These are phyloP conservation scores for Notothenia rossii DNA, from an alignment of 2,113 vertebrate species.

Conservation along the genomic window DNA sequence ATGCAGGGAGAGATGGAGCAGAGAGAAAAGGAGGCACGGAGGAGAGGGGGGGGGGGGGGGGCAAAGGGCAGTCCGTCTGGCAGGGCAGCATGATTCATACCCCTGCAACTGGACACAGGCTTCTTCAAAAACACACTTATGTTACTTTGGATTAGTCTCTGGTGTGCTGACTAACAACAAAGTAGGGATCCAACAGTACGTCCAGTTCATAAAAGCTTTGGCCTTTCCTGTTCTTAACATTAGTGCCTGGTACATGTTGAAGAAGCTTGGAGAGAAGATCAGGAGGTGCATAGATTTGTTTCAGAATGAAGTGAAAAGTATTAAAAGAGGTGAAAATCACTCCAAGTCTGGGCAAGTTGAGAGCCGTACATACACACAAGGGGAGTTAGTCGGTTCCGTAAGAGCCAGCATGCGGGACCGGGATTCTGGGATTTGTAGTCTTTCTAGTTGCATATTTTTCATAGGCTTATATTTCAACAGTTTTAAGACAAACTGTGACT, in stretches of 20 bases:
- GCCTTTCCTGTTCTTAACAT: background rate
- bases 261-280: background rate
- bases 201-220: background rate
- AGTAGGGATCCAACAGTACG: background rate
- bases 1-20: conserved; percentile 19
- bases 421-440: no score
- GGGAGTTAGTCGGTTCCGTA: no score
- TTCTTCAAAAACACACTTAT: conserved; percentile 37
- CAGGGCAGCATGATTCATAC: conserved; percentile 55
- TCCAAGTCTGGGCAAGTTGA: no score
- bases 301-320: no score
- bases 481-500: no score
- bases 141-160: conserved; percentile 21
- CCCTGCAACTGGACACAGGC: conserved; percentile 17
- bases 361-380: no score
- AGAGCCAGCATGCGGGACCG: no score
- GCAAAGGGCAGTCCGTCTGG: conserved; percentile 46
- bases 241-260: background rate
- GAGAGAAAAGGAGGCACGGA: conserved; percentile 23
- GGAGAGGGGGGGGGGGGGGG: conserved; percentile 5
- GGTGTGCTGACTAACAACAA: conserved; percentile 25
- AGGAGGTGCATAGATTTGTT: background rate
- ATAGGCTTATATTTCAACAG: no score
- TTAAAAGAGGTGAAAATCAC: no score
- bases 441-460: no score